Conservation (phyloP, 1,140 invertebrate genomes). For the Diachasma alloeum region DNA sequence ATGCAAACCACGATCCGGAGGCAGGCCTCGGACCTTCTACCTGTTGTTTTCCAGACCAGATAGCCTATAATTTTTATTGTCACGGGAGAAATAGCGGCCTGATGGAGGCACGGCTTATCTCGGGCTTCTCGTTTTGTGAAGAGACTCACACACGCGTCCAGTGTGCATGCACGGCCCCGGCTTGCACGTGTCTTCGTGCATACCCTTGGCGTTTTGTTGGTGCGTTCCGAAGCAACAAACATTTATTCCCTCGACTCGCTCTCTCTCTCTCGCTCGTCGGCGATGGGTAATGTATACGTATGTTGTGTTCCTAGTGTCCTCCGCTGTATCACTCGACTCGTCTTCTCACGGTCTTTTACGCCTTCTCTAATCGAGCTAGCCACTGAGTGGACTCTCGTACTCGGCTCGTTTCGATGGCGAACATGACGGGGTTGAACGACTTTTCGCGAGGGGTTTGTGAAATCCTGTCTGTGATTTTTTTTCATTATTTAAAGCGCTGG, state of each 20-base stretch:
- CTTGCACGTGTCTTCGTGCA: background rate
- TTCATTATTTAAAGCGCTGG: too few relatives aligned
- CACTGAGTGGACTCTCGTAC: background rate
- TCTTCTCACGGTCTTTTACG: slow-evolving; percentile 5
- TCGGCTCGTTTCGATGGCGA: too few relatives aligned
- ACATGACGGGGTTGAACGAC: too few relatives aligned
- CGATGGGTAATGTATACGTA: background rate
- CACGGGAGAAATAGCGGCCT: slow-evolving; percentile 68
- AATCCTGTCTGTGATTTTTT: too few relatives aligned
- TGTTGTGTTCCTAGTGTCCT: background rate
- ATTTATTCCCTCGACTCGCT: background rate
- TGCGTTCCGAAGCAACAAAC: background rate
- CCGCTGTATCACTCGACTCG: background rate
- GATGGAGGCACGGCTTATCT: slow-evolving; percentile 64
- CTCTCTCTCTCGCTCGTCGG: background rate
- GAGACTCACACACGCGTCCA: background rate
- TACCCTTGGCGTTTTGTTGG: background rate
- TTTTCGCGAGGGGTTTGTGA: too few relatives aligned
- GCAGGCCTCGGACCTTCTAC: slow-evolving; percentile 60
- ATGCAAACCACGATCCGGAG: slow-evolving; percentile 70
- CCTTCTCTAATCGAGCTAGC: background rate
- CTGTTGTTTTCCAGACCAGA: slow-evolving; percentile 72
- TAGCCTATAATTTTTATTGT: slow-evolving; percentile 75
- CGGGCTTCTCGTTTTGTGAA: slow-evolving; percentile 55
- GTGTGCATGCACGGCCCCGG: background rate